phyloP scores from a whole-genome alignment of 2,888 invertebrate species.

The Pheosia gnoma region DNA sequence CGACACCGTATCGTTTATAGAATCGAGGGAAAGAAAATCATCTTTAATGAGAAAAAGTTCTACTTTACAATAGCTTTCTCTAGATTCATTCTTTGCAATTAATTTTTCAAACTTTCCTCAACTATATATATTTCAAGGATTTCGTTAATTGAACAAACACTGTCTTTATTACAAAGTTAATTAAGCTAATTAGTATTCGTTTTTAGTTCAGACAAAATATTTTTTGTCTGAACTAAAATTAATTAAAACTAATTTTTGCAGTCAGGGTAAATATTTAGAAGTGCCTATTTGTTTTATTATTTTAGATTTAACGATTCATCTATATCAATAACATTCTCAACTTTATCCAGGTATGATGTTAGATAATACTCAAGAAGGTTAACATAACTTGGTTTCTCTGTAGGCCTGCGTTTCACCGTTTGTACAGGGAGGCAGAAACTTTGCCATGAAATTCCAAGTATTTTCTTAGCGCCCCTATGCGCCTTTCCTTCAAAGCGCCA shows the following conservation, averaged over 20 bases:
- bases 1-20: no score
- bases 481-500: conserved; percentile 10
- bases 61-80: background rate
- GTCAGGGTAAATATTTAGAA: background rate
- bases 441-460: conserved; percentile 13
- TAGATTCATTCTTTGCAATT: background rate
- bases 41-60: no score
- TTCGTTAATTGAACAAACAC: conserved; percentile 18
- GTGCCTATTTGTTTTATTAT: background rate
- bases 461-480: conserved; percentile 15
- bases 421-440: background rate
- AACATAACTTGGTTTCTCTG: background rate
- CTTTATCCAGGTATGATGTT: no score
- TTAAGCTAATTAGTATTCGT: conserved; percentile 10
- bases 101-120: conserved; percentile 7
- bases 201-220: conserved; percentile 9
- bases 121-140: conserved; percentile 3
- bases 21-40: no score
- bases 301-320: background rate
- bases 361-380: background rate
- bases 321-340: background rate
- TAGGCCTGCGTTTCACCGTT: background rate
- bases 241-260: background rate
- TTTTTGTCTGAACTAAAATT: background rate
- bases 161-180: conserved; percentile 9